phyloP scores from a whole-genome alignment of 2,797 vertebrate species.

The Micropoecilia bifurca region DNA sequence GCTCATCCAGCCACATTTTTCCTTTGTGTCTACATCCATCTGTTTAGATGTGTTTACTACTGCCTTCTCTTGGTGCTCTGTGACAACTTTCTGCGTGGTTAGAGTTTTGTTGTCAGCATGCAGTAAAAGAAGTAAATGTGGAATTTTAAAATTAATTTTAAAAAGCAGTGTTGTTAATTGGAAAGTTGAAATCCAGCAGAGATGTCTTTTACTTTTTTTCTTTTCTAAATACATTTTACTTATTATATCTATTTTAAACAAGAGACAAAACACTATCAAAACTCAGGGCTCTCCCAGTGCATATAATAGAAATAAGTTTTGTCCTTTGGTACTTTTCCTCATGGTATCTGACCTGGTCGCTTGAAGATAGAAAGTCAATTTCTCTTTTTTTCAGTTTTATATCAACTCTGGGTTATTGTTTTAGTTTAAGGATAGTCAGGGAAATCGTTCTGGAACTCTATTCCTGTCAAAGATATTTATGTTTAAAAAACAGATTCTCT shows the following conservation, averaged over 20 bases:
- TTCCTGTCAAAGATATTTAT: neutral
- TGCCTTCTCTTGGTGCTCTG: constrained; percentile 48
- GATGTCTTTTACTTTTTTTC: neutral
- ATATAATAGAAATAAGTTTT: neutral
- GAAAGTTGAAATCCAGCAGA: neutral
- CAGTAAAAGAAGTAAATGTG: neutral
- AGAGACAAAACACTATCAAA: neutral
- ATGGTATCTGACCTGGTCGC: neutral
- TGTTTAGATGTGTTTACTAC: constrained; percentile 40
- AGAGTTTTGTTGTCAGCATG: neutral
- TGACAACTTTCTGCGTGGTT: neutral
- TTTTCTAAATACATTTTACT: neutral
- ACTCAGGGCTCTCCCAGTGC: too few species aligned
- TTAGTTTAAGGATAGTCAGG: neutral
- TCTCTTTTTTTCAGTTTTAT: neutral
- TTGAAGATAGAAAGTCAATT: neutral
- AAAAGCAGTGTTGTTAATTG: neutral
- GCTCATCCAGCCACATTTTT: constrained; percentile 24
- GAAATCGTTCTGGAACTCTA: neutral
- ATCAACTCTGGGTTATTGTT: neutral
- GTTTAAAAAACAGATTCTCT: neutral
- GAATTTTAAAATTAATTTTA: neutral
- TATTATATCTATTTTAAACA: neutral
- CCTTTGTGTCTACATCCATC: constrained; percentile 19
- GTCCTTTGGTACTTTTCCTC: neutral